A percentile compares a stretch with the other conserved stretches of the same genome.
Evolutionary conservation across 2,113 vertebrate species (phyloP).

Genomic region (Holacanthus passer): DNA sequence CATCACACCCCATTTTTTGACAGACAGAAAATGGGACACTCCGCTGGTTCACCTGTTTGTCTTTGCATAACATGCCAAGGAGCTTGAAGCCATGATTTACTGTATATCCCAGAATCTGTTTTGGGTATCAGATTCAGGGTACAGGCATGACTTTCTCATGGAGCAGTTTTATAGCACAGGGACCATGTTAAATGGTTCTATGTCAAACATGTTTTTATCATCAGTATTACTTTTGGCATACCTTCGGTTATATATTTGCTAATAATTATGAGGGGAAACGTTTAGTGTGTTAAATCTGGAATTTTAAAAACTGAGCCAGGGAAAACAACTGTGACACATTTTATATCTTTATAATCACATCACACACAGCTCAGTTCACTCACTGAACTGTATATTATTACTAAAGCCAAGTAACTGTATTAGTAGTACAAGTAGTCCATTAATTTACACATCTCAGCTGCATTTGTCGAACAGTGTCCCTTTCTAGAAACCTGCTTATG

Average conservation of each 20-base stretch:
- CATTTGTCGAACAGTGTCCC: background rate
- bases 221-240: conserved; percentile 1
- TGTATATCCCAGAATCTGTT: conserved; percentile 38
- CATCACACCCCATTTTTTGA: background rate
- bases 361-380: too few species aligned
- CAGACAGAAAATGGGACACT: conserved; percentile 1
- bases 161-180: conserved; percentile 27
- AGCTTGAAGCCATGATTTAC: conserved; percentile 32
- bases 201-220: conserved; percentile 26
- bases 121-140: conserved; percentile 61
- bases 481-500: background rate
- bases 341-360: background rate
- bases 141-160: conserved; percentile 27
- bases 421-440: background rate
- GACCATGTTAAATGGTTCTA: conserved; percentile 6
- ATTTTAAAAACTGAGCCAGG: background rate
- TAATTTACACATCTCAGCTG: background rate
- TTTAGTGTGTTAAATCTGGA: background rate
- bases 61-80: conserved; percentile 38
- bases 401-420: background rate
- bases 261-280: background rate
- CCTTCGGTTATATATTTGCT: background rate
- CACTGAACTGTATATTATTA: background rate
- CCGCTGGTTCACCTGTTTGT: conserved; percentile 9
- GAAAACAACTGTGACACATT: background rate